Evolutionary conservation across 2,888 invertebrate genomes (phyloP).

Genomic region (Drosophila algonquin): DNA sequence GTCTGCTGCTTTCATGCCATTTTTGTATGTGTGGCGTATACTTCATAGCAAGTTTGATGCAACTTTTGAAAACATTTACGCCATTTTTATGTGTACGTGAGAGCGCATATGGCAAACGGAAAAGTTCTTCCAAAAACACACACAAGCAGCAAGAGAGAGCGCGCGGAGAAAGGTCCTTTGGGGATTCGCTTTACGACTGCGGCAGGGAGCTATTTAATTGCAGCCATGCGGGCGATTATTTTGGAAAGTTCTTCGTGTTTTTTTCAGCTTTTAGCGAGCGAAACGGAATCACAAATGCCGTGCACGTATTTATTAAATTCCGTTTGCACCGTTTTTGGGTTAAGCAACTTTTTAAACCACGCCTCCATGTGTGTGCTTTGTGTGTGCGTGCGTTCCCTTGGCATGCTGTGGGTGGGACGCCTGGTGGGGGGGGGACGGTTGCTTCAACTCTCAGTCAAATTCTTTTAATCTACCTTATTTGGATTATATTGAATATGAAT

Average conservation of each 20-base stretch:
- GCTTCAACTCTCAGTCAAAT: conserved; percentile 53
- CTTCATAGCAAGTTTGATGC: conserved; percentile 76
- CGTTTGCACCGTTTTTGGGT: conserved; percentile 63
- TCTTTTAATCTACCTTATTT: conserved; percentile 61
- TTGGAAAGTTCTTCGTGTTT: conserved; percentile 54
- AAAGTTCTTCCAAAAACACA: conserved; percentile 32
- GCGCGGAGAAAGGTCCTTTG: conserved; percentile 13
- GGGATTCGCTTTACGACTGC: conserved; percentile 43
- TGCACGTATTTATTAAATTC: conserved; percentile 76
- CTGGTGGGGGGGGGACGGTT: background rate
- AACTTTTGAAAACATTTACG: conserved; percentile 76
- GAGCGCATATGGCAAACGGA: conserved; percentile 68
- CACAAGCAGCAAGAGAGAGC: background rate
- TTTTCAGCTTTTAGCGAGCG: conserved; percentile 41
- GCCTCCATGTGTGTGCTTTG: conserved; percentile 3
- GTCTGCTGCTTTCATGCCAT: conserved; percentile 28
- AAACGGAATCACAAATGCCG: conserved; percentile 60
- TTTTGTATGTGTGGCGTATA: conserved; percentile 49
- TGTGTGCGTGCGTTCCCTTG: background rate
- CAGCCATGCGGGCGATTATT: conserved; percentile 71
- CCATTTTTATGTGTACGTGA: conserved; percentile 73
- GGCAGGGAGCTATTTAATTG: conserved; percentile 68
- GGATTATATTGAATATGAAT: conserved; percentile 56
- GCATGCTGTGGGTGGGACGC: background rate
- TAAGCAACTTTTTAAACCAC: conserved; percentile 55